These are phyloP conservation scores for Caerostris extrusa DNA, from an alignment of 1,140 invertebrate genomes.

Conservation along the genomic window DNA sequence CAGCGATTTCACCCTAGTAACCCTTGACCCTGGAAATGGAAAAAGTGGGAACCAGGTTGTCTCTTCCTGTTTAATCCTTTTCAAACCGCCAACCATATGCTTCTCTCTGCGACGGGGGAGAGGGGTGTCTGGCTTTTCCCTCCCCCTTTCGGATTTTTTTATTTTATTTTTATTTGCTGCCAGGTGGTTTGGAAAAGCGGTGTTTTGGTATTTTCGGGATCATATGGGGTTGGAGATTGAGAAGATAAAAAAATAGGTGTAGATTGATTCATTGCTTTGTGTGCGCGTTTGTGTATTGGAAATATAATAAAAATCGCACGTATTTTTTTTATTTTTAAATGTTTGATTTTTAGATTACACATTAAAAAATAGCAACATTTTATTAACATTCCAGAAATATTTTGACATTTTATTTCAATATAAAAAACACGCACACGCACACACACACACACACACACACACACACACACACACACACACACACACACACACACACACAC, in stretches of 20 bases:
- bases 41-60: constrained; percentile 56
- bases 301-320: too few species aligned
- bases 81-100: constrained; percentile 44
- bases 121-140: not conserved
- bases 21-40: constrained; percentile 42
- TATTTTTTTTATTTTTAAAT: not conserved
- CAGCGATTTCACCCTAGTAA: constrained; percentile 59
- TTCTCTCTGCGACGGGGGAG: not conserved
- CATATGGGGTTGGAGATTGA: not conserved
- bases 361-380: not conserved
- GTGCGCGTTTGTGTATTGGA: too few species aligned
- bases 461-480: too few species aligned
- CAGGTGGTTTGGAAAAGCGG: constrained; percentile 6
- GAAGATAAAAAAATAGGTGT: not conserved
- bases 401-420: too few species aligned
- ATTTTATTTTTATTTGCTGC: not conserved
- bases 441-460: too few species aligned
- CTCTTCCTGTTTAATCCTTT: constrained; percentile 67
- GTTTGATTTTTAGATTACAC: not conserved
- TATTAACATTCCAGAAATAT: not conserved
- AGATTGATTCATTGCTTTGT: not conserved
- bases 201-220: not conserved
- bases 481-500: too few species aligned
- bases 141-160: not conserved
- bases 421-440: too few species aligned